Percentiles rank a stretch among this genome's conserved stretches.
These are phyloP conservation scores for Amniataba percoides DNA, from an alignment of 2,797 vertebrate genomes.

Conservation along the genomic window DNA sequence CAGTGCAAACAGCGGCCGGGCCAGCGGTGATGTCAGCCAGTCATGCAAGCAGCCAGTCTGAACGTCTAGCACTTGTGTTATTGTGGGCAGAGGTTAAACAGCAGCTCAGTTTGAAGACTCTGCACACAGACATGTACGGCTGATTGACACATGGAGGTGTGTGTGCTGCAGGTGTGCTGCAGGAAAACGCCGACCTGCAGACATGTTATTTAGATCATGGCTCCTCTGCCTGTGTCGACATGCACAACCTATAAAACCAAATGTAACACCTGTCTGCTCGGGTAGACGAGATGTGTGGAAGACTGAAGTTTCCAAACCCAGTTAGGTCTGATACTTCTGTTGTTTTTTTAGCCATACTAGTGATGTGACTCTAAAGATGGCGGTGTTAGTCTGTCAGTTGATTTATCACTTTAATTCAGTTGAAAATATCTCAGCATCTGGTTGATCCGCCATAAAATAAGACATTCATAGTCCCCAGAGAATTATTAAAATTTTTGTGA, in stretches of 20 bases:
- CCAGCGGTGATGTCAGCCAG: conserved; percentile 79
- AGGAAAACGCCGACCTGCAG: neutral
- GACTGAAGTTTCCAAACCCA: neutral
- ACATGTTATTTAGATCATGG: neutral
- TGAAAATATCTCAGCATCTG: neutral
- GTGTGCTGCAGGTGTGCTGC: conserved; percentile 53
- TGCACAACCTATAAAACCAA: neutral
- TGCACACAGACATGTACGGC: conserved; percentile 12
- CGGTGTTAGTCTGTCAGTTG: neutral
- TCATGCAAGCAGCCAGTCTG: conserved; percentile 65
- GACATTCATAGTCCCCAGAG: neutral
- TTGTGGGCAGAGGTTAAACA: conserved; percentile 69
- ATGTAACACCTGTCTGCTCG: neutral
- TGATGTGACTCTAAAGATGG: neutral
- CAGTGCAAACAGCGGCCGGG: conserved; percentile 71
- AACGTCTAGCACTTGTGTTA: conserved; percentile 74
- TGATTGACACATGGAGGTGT: conserved; percentile 16
- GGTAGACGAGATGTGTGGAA: neutral
- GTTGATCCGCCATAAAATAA: neutral
- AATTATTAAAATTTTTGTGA: neutral
- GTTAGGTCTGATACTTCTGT: neutral
- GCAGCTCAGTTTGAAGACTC: conserved; percentile 33
- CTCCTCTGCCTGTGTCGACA: neutral
- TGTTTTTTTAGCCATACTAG: neutral
- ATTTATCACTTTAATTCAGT: too few relatives aligned